A percentile compares a stretch with the other conserved stretches of the same genome.
These are phyloP conservation scores for Triops cancriformis DNA, from an alignment of 1,140 invertebrate species.

Conservation along the genomic window DNA sequence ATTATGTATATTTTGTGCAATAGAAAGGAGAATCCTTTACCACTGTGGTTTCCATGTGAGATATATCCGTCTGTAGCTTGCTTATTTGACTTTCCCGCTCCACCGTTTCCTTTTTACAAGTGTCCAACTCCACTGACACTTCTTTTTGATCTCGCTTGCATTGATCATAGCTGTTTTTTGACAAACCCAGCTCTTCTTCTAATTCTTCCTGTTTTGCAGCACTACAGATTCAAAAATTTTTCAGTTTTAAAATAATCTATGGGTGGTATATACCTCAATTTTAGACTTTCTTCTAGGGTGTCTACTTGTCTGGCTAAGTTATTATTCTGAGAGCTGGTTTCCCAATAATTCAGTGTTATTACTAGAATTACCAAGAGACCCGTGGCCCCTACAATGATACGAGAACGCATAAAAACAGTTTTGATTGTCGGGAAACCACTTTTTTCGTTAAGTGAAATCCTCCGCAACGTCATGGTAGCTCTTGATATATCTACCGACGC, in stretches of 20 bases:
- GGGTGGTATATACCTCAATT: conserved; percentile 17
- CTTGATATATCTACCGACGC: neutral
- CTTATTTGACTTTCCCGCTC: neutral
- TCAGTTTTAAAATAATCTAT: neutral
- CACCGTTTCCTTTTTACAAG: neutral
- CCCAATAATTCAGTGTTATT: conserved; percentile 16
- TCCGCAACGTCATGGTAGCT: neutral
- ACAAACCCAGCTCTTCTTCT: conserved; percentile 20
- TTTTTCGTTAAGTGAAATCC: neutral
- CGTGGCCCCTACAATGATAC: conserved; percentile 1
- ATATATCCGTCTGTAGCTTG: conserved; percentile 8
- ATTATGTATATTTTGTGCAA: neutral
- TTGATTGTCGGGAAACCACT: neutral
- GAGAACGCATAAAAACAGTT: neutral
- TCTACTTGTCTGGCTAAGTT: conserved; percentile 18
- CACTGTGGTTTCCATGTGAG: neutral
- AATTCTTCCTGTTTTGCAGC: conserved; percentile 22
- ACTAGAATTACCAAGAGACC: neutral
- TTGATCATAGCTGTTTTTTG: conserved; percentile 22
- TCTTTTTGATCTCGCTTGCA: conserved; percentile 7
- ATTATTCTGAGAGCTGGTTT: conserved; percentile 21
- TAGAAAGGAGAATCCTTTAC: neutral
- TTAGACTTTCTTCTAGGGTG: conserved; percentile 23
- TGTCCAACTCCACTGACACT: conserved; percentile 17
- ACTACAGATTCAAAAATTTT: neutral